phyloP scores from a whole-genome alignment of 1,140 invertebrate genomes.

The Temnothorax curvispinosus region DNA sequence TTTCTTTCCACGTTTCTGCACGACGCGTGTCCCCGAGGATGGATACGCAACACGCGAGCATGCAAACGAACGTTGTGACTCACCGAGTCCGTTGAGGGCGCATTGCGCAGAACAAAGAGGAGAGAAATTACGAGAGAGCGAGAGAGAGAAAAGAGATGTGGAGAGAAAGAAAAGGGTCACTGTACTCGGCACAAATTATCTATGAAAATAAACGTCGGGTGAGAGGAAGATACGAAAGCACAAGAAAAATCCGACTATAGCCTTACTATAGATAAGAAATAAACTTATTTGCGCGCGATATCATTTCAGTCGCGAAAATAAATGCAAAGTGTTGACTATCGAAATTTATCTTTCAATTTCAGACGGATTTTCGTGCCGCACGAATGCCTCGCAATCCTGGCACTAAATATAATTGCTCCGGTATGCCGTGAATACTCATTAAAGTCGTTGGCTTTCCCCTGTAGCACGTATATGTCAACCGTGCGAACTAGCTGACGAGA shows the following conservation, averaged over 20 bases:
- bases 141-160: neutral
- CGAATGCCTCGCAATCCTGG: conserved; percentile 53
- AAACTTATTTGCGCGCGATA: conserved; percentile 44
- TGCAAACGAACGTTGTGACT: conserved; percentile 68
- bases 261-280: neutral
- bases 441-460: conserved; percentile 19
- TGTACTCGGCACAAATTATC: conserved; percentile 50
- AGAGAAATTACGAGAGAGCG: conserved; percentile 3
- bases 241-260: neutral
- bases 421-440: conserved; percentile 34
- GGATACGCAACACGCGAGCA: conserved; percentile 67
- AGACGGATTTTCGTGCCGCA: conserved; percentile 63
- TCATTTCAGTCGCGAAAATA: neutral
- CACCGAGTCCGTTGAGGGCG: conserved; percentile 54
- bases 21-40: conserved; percentile 54
- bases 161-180: neutral
- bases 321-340: neutral
- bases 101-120: conserved; percentile 9
- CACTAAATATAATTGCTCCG: conserved; percentile 62
- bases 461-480: neutral
- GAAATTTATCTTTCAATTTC: conserved; percentile 61
- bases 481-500: conserved; percentile 36
- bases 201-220: conserved; percentile 32
- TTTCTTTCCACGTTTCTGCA: conserved; percentile 37
- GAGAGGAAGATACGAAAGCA: neutral